Base-by-base conservation (phyloP, 2,888 invertebrate species). In the Philopedon plagiatum region DNA sequence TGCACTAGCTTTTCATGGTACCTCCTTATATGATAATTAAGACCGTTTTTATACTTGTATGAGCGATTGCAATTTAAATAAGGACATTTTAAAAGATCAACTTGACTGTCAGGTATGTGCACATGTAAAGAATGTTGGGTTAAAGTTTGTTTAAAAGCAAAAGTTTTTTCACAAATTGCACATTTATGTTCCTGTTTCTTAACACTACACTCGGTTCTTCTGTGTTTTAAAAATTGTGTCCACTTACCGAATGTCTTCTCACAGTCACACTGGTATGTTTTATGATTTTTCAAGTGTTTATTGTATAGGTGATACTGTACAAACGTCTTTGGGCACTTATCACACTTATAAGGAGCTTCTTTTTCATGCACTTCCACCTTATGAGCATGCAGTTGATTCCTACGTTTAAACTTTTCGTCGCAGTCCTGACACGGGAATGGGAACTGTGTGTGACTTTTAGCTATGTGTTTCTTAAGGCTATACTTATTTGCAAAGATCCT, bases 211-310 rank as follows among this genome's bases (percentile, higher is more conserved):
- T 74, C 68, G 46, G 70, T 77, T 73, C 75, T 80, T 68, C 75
- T 78, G 63, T 84, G 83, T 65, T 75, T 68, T 15, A 79, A 65
- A 29, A 81, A 74, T 41, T 69, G 21, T 13, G 80, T 77, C 82
- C 82, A 84, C 71, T 77, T 79, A 21, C 79, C 68, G 77, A 81
- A 83, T 39, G 60, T 66, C 64, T 78, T 62, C 11, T 80, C 80
- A 78, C 83, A 84, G 57, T 80, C 78, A 73, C 83, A 84, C 11
- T 74, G 70, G 58, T 81, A 82, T 4, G 68, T 78, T 67, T 78
- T 80, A 66, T 84, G 83, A 15, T 73, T 75, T 61, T 78, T 77
- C 67, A 76, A 79, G 68, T 84, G 83, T 65, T 79, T 81, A 34
- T 76, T 80, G 58, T 75, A 78, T 21, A 77, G 74, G 34, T 74